Conservation (phyloP, 1,140 invertebrate genomes). For the Caenorhabditis tropicalis region DNA sequence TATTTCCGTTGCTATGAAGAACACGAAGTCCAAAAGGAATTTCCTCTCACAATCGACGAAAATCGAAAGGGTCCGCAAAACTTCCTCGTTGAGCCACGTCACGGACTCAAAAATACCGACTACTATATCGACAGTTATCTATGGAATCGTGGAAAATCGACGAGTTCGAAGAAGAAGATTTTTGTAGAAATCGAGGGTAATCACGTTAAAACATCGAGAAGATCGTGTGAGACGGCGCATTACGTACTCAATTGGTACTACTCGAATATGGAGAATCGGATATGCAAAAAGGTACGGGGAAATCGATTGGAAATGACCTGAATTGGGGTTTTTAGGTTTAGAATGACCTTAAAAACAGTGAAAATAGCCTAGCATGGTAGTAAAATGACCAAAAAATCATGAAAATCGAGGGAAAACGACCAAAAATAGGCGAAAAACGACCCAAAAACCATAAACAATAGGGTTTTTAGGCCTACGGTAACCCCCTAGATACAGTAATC, state of each 20-base stretch:
- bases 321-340: background rate
- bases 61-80: background rate
- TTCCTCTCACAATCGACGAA: background rate
- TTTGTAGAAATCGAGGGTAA: slow-evolving; percentile 4
- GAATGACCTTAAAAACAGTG: background rate
- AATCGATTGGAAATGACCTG: background rate
- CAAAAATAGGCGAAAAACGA: background rate
- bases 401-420: background rate
- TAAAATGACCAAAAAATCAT: background rate
- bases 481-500: no score
- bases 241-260: slow-evolving; percentile 24
- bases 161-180: slow-evolving; percentile 29
- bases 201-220: slow-evolving; percentile 8
- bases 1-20: slow-evolving; percentile 29
- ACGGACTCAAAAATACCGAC: slow-evolving; percentile 16
- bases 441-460: no score
- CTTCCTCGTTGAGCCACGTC: background rate
- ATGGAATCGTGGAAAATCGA: slow-evolving; percentile 19
- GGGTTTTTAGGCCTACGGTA: no score
- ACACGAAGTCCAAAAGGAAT: slow-evolving; percentile 6
- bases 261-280: slow-evolving; percentile 27
- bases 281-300: background rate
- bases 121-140: slow-evolving; percentile 12
- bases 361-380: background rate
- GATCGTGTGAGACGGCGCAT: background rate